phyloP scores from a whole-genome alignment of 2,113 vertebrate genomes.

The Laterallus jamaicensis region DNA sequence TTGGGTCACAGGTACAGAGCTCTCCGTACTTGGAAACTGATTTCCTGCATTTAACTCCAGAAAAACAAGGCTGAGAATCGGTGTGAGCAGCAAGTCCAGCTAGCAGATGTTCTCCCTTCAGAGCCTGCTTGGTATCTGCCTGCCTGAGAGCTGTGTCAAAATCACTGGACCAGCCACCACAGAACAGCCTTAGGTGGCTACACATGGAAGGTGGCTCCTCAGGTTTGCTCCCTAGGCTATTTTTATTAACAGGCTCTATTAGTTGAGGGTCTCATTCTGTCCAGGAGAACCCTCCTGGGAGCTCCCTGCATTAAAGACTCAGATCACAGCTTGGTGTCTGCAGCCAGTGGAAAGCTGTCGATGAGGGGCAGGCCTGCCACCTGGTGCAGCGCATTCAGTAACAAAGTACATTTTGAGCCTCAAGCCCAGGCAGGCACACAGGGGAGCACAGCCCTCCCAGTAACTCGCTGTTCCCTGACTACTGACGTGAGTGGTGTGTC shows the following conservation, averaged over 20 bases:
- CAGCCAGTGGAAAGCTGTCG: background rate
- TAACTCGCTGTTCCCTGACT: background rate
- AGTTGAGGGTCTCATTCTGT: background rate
- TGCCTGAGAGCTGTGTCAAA: background rate
- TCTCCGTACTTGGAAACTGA: background rate
- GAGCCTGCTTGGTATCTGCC: background rate
- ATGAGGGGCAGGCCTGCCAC: background rate
- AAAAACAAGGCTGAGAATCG: background rate
- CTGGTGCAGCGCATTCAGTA: background rate
- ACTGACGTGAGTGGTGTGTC: background rate
- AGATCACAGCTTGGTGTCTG: background rate
- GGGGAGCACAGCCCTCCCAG: background rate
- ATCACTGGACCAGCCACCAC: background rate
- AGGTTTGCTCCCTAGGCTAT: background rate
- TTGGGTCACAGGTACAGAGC: conserved; percentile 5
- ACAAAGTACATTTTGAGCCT: background rate
- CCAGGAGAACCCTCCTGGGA: background rate
- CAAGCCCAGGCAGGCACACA: background rate
- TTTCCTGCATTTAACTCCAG: background rate
- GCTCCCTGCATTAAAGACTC: background rate
- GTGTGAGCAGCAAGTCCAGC: background rate
- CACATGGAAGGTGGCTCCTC: background rate
- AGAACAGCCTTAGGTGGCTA: background rate
- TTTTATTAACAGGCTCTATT: background rate
- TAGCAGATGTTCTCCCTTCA: background rate